phyloP scores from a whole-genome alignment of 2,113 vertebrate genomes.

The Hemicordylus capensis region DNA sequence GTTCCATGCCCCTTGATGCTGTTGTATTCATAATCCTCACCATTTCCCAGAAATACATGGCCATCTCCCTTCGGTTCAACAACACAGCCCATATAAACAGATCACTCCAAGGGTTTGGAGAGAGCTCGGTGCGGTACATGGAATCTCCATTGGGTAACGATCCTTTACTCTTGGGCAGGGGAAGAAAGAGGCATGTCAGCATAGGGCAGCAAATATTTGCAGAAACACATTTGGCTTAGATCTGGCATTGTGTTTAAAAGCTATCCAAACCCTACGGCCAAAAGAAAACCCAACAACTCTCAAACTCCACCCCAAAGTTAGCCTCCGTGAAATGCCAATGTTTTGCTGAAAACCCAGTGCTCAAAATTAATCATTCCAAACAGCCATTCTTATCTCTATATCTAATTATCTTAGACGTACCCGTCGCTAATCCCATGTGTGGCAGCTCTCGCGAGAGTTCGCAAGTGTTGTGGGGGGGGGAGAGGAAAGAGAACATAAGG shows the following conservation, averaged over 20 bases:
- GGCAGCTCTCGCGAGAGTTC: too few species aligned
- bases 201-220: neutral
- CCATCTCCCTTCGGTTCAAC: conserved; percentile 84
- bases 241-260: neutral
- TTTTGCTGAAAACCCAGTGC: neutral
- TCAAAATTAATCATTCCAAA: neutral
- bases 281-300: neutral
- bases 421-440: too few species aligned
- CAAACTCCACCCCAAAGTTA: neutral
- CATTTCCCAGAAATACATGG: conserved; percentile 90
- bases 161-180: conserved; percentile 52
- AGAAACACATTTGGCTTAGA: neutral
- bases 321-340: neutral
- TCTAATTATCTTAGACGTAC: too few species aligned
- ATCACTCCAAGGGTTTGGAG: conserved; percentile 76
- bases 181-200: neutral
- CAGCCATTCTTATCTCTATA: neutral
- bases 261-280: neutral
- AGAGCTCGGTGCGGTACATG: conserved; percentile 28
- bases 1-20: too few species aligned
- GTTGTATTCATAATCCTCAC: conserved; percentile 63
- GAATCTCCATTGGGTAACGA: conserved; percentile 49
- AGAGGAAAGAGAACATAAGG: too few species aligned
- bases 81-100: conserved; percentile 88
- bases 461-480: too few species aligned